A percentile compares a stretch with the other conserved stretches of the same genome.
Conservation (phyloP, 2,113 vertebrate genomes). For the Benitochromis conjunctus region DNA sequence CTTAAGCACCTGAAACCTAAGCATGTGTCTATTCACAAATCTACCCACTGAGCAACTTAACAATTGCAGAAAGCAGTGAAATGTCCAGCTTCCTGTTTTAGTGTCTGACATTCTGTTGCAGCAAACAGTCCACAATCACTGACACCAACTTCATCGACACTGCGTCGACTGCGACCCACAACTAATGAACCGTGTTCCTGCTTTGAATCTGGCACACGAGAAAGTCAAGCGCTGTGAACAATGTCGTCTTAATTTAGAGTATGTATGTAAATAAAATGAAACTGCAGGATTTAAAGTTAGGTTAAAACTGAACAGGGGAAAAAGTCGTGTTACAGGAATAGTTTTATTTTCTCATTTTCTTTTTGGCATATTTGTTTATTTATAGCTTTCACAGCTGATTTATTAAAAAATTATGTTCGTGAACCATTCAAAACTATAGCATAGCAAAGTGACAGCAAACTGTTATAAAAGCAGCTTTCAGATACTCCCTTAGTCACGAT, state of each 20-base stretch:
- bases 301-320: background rate
- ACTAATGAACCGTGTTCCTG: background rate
- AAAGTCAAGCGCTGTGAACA: background rate
- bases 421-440: no score
- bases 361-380: background rate
- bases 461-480: no score
- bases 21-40: background rate
- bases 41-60: background rate
- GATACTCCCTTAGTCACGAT: no score
- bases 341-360: background rate
- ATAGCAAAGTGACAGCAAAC: no score
- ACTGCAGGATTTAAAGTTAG: background rate
- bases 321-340: background rate
- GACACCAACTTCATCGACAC: background rate
- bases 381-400: background rate
- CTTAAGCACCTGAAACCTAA: no score
- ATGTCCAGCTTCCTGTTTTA: slow-evolving; percentile 14
- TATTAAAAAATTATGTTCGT: background rate
- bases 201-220: background rate
- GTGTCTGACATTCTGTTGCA: background rate
- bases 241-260: background rate
- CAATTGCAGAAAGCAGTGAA: background rate
- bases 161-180: background rate
- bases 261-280: no score
- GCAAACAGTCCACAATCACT: background rate